Percentiles rank a stretch among this genome's conserved stretches.
These are phyloP conservation scores for Indri indri DNA, from an alignment of 2,113 vertebrate species.

Conservation along the genomic window DNA sequence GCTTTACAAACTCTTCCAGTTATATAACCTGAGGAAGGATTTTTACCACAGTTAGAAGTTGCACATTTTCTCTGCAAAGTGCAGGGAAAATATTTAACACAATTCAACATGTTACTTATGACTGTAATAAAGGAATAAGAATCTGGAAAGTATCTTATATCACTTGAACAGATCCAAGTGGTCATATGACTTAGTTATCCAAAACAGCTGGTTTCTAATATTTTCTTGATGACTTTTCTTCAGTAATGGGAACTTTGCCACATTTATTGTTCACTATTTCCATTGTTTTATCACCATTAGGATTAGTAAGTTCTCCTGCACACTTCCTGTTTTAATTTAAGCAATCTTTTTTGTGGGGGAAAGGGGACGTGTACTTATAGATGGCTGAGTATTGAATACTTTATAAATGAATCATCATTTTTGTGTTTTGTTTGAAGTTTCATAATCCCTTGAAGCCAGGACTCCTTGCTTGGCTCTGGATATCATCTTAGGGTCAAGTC, in stretches of 20 bases:
- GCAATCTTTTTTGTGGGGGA: neutral
- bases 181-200: neutral
- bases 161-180: neutral
- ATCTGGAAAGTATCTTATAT: conserved; percentile 45
- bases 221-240: conserved; percentile 7
- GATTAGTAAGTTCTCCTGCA: neutral
- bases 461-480: neutral
- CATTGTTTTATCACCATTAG: conserved; percentile 27
- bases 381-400: neutral
- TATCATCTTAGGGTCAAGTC: neutral
- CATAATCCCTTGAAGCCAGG: neutral
- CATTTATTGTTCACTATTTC: conserved; percentile 5
- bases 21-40: neutral
- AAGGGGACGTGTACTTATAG: neutral
- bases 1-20: neutral
- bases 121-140: neutral
- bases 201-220: conserved; percentile 9
- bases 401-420: neutral
- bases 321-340: neutral
- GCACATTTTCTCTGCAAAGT: neutral
- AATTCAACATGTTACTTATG: neutral
- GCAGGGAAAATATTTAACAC: neutral
- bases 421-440: neutral
- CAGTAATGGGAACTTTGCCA: conserved; percentile 24
- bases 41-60: neutral